Percentiles rank a stretch among this genome's conserved stretches.
Evolutionary conservation across 2,888 invertebrate species (phyloP).

Genomic region (Phaedon cochleariae): DNA sequence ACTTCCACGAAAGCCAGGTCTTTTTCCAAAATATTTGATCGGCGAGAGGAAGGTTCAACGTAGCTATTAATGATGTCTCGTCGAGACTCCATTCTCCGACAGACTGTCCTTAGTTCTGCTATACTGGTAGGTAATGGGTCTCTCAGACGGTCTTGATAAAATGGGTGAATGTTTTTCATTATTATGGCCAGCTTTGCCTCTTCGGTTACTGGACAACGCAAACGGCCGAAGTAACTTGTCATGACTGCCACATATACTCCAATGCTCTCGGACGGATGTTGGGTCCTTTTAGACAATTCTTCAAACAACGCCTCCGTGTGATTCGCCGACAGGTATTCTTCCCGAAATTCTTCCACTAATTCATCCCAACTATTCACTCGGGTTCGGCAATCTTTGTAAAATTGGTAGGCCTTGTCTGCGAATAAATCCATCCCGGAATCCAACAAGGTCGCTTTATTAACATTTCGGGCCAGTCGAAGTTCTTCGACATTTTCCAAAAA

Average conservation of each 20-base stretch:
- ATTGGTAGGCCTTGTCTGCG: constrained; percentile 1
- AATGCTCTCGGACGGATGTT: not conserved
- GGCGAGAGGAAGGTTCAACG: too few species aligned
- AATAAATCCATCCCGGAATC: constrained; percentile 16
- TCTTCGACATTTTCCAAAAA: constrained; percentile 15
- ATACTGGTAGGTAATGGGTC: not conserved
- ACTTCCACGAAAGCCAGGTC: too few species aligned
- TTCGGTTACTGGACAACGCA: not conserved
- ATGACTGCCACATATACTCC: constrained; percentile 14
- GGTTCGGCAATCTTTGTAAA: constrained; percentile 4
- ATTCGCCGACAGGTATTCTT: constrained; percentile 11
- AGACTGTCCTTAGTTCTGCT: not conserved
- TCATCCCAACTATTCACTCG: constrained; percentile 12
- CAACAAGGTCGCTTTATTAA: not conserved
- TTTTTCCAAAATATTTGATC: too few species aligned
- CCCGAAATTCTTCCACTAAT: constrained; percentile 12
- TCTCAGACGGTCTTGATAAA: constrained; percentile 5
- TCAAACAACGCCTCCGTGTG: constrained; percentile 6
- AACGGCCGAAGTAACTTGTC: constrained; percentile 10
- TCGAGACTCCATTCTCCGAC: not conserved
- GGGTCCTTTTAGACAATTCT: constrained; percentile 11
- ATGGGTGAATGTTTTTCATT: constrained; percentile 10
- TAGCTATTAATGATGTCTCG: not conserved
- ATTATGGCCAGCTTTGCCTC: too few species aligned
- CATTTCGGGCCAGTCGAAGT: not conserved